Conservation (phyloP, 1,140 invertebrate genomes). For the Euura lappo region DNA sequence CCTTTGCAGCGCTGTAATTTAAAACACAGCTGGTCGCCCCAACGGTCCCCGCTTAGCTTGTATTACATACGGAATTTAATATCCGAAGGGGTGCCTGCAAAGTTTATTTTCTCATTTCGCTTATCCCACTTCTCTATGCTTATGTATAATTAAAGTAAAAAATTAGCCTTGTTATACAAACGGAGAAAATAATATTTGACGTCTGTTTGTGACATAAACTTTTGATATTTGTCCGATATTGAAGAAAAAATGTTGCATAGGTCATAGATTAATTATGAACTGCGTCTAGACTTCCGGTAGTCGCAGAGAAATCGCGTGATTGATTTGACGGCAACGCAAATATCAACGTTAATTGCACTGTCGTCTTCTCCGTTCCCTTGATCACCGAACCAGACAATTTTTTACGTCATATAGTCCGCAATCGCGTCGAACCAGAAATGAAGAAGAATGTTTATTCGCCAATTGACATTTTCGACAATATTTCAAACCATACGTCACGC, state of each 20-base stretch:
- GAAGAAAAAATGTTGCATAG: background rate
- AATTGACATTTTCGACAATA: background rate
- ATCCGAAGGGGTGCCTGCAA: background rate
- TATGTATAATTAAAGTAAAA: background rate
- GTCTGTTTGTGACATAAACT: background rate
- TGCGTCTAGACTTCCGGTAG: background rate
- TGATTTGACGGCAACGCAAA: background rate
- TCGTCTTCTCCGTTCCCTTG: no score
- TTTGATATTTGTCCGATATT: no score
- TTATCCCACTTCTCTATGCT: background rate
- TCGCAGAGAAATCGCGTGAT: background rate
- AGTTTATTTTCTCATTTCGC: background rate
- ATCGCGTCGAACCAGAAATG: background rate
- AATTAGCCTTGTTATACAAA: background rate
- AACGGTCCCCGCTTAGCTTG: background rate
- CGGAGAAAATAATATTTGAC: background rate
- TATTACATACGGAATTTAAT: slow-evolving; percentile 4
- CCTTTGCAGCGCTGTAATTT: background rate
- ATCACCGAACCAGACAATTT: no score
- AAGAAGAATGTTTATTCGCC: background rate
- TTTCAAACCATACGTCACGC: background rate
- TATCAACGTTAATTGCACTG: background rate
- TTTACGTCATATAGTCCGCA: no score
- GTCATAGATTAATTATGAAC: background rate
- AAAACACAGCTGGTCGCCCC: background rate